Percentiles rank a stretch among this genome's conserved stretches.
Conservation (phyloP, 2,888 invertebrate genomes). For the Petrolisthes manimaculis region DNA sequence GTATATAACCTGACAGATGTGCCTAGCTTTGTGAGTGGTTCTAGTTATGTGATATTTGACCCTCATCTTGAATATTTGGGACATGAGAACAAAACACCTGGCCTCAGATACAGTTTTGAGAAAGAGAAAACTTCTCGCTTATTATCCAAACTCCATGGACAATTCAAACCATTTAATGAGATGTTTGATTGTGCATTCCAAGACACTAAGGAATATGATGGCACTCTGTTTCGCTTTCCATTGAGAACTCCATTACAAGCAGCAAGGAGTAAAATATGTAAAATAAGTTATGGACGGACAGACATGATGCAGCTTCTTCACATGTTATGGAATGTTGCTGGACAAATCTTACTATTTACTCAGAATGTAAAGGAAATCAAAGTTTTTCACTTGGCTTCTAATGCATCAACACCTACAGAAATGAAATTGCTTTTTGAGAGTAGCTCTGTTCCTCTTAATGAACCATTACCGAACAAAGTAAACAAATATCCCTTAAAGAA, state of each 20-base stretch:
- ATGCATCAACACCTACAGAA: slow-evolving; percentile 11
- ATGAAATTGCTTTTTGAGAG: slow-evolving; percentile 14
- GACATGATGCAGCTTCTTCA: slow-evolving; percentile 28
- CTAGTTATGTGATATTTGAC: slow-evolving; percentile 48
- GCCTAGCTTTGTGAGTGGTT: slow-evolving; percentile 41
- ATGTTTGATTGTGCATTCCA: slow-evolving; percentile 39
- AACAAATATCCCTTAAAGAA: neutral
- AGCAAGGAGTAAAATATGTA: slow-evolving; percentile 29
- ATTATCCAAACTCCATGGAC: slow-evolving; percentile 35
- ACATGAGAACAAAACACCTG: slow-evolving; percentile 4
- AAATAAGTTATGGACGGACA: slow-evolving; percentile 8
- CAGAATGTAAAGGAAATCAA: slow-evolving; percentile 40
- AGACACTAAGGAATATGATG: slow-evolving; percentile 12
- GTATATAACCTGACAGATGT: slow-evolving; percentile 49
- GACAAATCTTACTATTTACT: slow-evolving; percentile 36
- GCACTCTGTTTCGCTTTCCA: slow-evolving; percentile 42
- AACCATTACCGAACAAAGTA: neutral
- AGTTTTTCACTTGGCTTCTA: slow-evolving; percentile 18
- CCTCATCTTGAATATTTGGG: slow-evolving; percentile 31
- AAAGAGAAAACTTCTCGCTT: slow-evolving; percentile 15
- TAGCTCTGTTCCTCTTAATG: neutral
- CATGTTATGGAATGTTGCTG: slow-evolving; percentile 39
- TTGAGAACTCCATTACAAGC: slow-evolving; percentile 35
- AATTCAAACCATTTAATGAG: slow-evolving; percentile 35
- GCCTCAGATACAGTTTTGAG: slow-evolving; percentile 29